Base-by-base conservation (phyloP, 1,140 invertebrate genomes). In the Eueides isabella region DNA sequence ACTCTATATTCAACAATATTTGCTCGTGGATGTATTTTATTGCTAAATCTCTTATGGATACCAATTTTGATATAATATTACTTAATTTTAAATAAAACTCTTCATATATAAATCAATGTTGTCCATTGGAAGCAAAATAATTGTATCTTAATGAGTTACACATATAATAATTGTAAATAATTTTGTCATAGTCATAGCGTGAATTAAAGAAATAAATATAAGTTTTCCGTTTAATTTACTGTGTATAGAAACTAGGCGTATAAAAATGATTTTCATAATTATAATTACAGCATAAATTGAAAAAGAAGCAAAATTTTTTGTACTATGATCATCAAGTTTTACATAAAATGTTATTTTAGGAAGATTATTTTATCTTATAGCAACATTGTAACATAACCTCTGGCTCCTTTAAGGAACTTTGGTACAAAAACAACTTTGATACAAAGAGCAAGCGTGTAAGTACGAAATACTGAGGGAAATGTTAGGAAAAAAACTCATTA, bases 401-500 rank as follows among this genome's bases (percentile, higher is more conserved):
- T 55, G 48, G 9, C 19, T 23, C 19, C 48, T 55, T 55, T 12
- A 55, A 55, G 48, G 33, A 70, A 70, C 48, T 55, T 31, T 26
- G 12, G 26, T 14, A 62, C 12, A 70, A 23, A 38, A 63, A 71
- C 30, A 48, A 71, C 38, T 55, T 55, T 14, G 48, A 12, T 26
- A 55, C 19, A 55, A 55, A 55, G 9, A 55, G 5, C 48, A 11
- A 55, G 61, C 29, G 61, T 61, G 23, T n/a, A n/a, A 31, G 61
- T 29, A 63, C 61, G 65, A 61, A 67, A 71, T 38, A 75, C 55
- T 33, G 69, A 78, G 48, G 74, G 78, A 84, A 82, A 79, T 83
- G 82, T 80, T 79, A 82, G 72, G 78, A 84, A 85, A 84, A 69
- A 83, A 85, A 80, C 79, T 80, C 78, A 80, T 82, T 86, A 85